Percentiles rank a stretch among this genome's conserved stretches.
These are phyloP conservation scores for Stenolophus ochropezus DNA, from an alignment of 2,888 invertebrate species.

Conservation along the genomic window DNA sequence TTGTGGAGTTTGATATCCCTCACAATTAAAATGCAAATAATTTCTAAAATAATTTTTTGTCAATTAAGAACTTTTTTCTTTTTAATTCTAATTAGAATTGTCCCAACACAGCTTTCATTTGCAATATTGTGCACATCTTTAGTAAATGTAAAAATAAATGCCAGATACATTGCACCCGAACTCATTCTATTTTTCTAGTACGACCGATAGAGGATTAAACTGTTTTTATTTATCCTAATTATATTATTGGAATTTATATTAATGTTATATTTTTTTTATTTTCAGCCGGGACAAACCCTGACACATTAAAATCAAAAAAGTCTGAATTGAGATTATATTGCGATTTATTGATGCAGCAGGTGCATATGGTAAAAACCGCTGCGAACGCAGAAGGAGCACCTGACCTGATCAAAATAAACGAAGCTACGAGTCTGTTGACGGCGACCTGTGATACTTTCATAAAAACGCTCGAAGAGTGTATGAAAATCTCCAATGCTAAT, in stretches of 20 bases:
- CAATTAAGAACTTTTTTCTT: too few relatives aligned
- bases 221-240: background rate
- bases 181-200: too few relatives aligned
- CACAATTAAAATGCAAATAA: too few relatives aligned
- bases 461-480: conserved; percentile 86
- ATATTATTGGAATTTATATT: background rate
- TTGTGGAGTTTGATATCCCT: too few relatives aligned
- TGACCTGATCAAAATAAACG: conserved; percentile 81
- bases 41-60: too few relatives aligned
- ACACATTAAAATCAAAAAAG: conserved; percentile 82
- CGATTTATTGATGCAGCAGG: conserved; percentile 89
- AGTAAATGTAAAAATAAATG: too few relatives aligned
- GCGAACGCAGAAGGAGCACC: conserved; percentile 76
- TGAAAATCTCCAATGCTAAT: conserved; percentile 77
- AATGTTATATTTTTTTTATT: background rate
- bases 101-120: too few relatives aligned
- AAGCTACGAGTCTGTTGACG: conserved; percentile 82
- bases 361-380: conserved; percentile 83
- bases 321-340: conserved; percentile 87
- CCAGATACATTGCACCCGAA: too few relatives aligned
- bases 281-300: conserved; percentile 75
- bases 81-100: too few relatives aligned
- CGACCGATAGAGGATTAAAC: too few relatives aligned
- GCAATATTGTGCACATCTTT: too few relatives aligned
- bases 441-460: conserved; percentile 91